Base-by-base conservation (phyloP, 2,113 vertebrate species). In the Recurvirostra avosetta region DNA sequence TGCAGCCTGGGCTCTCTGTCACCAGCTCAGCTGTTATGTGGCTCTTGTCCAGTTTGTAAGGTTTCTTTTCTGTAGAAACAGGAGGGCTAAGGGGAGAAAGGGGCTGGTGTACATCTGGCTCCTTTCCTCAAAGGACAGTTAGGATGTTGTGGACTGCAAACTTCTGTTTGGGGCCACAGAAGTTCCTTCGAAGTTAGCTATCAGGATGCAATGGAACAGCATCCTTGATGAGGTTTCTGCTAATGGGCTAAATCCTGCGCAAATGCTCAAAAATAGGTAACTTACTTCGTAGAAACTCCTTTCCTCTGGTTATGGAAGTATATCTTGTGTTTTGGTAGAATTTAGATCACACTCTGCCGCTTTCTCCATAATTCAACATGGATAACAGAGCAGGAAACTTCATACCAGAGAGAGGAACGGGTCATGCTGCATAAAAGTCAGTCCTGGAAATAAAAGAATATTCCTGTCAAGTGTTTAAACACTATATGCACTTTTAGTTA, bases 371-470 rank as follows among this genome's bases (percentile, higher is more conserved):
- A 86, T 67, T 91, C 62, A 58, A 8, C 12, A 29, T 11, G 13
- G 34, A 65, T 56, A 68, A 77, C 43, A 87, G 32, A 59, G 26
- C 10, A 91, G 65, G 25, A 84, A 61, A 40, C 40, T 61, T 94
- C 19, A 49, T 22, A 47, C 2, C 18, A 49, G 70, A 63, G 27
- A 86, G 53, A 15, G 6, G 27, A 89, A 62, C 41, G 18, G 26
- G 47, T 92, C 45, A 50, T 0, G 3, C 15, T 38, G 21, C 56
- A 68, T 49, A 29, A 45, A 75, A 85, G 10, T 43, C 53, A 47
- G n/a, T 59, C 52, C 55, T 68, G 80, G 30, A 63, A 91, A 81
- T n/a, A 84, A 86, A 96, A 78, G 3, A 75, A 30, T 75, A 78
- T 75, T 76, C 15, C 34, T 88, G 52, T 78, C 53, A 89, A 68